Conservation (phyloP, 2,888 invertebrate species). For the Thera britannica region DNA sequence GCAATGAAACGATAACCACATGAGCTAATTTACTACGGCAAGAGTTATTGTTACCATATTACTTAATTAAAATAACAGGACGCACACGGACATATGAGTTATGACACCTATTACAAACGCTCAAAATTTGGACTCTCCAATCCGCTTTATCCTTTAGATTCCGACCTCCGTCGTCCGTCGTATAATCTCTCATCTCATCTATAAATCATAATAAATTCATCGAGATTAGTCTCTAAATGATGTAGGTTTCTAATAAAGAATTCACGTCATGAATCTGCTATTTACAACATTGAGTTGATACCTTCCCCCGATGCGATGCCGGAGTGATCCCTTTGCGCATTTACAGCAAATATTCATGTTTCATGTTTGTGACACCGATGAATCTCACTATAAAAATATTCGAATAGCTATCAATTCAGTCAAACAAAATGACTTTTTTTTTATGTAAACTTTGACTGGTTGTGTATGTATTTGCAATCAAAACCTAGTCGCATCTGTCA, state of each 20-base stretch:
- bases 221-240: too few relatives aligned
- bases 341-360: slow-evolving; percentile 3
- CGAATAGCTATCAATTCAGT: neutral
- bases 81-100: neutral
- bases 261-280: too few relatives aligned
- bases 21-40: slow-evolving; percentile 16
- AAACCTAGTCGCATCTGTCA: too few relatives aligned
- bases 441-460: too few relatives aligned
- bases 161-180: too few relatives aligned
- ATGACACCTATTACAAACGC: neutral
- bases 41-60: slow-evolving; percentile 11
- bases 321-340: neutral
- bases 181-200: too few relatives aligned
- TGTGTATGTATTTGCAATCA: too few relatives aligned
- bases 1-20: slow-evolving; percentile 24
- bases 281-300: neutral
- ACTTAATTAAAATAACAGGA: slow-evolving; percentile 3
- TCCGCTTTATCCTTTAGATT: too few relatives aligned
- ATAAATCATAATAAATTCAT: too few relatives aligned
- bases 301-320: neutral
- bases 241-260: too few relatives aligned
- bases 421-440: too few relatives aligned
- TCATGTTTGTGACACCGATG: neutral
- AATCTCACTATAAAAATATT: neutral
- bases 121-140: too few relatives aligned